A percentile compares a stretch with the other conserved stretches of the same genome.
Evolutionary conservation across 23 tunicate species (phyloP).

Genomic region (Corella eumyota): DNA sequence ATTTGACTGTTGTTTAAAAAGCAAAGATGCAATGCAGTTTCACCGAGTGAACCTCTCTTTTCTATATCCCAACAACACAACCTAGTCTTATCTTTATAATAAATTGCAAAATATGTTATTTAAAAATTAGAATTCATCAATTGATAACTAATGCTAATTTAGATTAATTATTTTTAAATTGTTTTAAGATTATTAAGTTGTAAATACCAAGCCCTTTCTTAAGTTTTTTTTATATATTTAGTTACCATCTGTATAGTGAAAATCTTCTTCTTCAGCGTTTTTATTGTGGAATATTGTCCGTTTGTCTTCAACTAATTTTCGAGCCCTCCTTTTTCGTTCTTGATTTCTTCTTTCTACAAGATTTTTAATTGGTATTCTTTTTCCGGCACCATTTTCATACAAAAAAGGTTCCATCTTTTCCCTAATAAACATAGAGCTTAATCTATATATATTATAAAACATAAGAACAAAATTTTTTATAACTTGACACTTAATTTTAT

Average conservation of each 20-base stretch:
- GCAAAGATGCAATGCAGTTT: slow-evolving; percentile 79
- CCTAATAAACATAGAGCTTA: slow-evolving; percentile 17
- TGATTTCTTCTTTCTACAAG: slow-evolving; percentile 46
- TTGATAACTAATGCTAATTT: too few relatives aligned
- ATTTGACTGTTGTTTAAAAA: slow-evolving; percentile 58
- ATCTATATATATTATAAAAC: too few relatives aligned
- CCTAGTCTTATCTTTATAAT: slow-evolving; percentile 17
- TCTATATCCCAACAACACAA: slow-evolving; percentile 77
- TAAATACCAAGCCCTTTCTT: too few relatives aligned
- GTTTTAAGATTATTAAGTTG: too few relatives aligned
- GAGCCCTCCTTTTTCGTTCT: slow-evolving; percentile 14
- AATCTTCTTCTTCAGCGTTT: too few relatives aligned
- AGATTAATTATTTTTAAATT: too few relatives aligned
- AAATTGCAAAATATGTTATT: too few relatives aligned
- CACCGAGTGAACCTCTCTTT: slow-evolving; percentile 77
- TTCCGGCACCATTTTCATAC: slow-evolving; percentile 59
- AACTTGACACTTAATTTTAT: too few relatives aligned
- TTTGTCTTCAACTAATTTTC: too few relatives aligned
- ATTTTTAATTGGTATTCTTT: slow-evolving; percentile 22
- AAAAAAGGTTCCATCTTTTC: slow-evolving; percentile 33
- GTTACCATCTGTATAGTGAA: not conserved
- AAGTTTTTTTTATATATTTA: not conserved
- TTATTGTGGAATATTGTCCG: too few relatives aligned
- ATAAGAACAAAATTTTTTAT: too few relatives aligned
- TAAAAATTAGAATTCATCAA: too few relatives aligned